Percentiles rank a stretch among this genome's conserved stretches.
Conservation (phyloP, 2,888 invertebrate genomes). For the Nomada fucata region DNA sequence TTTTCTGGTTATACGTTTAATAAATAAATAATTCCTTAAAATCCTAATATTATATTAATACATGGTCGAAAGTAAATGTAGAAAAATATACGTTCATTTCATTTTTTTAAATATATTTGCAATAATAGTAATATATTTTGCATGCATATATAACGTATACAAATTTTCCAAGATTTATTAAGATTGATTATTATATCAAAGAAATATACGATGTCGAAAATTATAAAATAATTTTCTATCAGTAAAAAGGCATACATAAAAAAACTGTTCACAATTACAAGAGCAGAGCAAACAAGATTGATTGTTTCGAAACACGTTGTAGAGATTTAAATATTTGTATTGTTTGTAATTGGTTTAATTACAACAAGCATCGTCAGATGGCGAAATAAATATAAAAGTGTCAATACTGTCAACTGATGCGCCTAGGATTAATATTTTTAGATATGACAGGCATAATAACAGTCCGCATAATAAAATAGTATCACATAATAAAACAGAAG, state of each 20-base stretch:
- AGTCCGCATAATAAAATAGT: conserved; percentile 11
- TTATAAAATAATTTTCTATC: not conserved
- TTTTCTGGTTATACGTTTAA: not conserved
- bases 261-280: not conserved
- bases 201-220: not conserved
- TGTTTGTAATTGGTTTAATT: conserved; percentile 23
- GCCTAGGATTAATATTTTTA: conserved; percentile 21
- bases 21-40: not conserved
- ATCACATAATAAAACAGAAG: not conserved
- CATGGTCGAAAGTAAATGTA: not conserved
- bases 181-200: no score
- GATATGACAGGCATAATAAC: conserved; percentile 6
- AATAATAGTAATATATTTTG: not conserved
- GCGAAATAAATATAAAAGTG: conserved; percentile 36
- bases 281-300: not conserved
- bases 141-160: not conserved
- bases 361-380: conserved; percentile 28
- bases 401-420: conserved; percentile 21
- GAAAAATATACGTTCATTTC: not conserved
- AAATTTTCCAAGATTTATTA: not conserved
- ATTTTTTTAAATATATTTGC: not conserved
- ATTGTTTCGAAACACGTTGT: not conserved
- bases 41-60: not conserved
- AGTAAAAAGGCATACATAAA: not conserved
- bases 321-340: conserved; percentile 28